These are phyloP conservation scores for Psix sp. DNA, from an alignment of 1,140 invertebrate species.

Conservation along the genomic window DNA sequence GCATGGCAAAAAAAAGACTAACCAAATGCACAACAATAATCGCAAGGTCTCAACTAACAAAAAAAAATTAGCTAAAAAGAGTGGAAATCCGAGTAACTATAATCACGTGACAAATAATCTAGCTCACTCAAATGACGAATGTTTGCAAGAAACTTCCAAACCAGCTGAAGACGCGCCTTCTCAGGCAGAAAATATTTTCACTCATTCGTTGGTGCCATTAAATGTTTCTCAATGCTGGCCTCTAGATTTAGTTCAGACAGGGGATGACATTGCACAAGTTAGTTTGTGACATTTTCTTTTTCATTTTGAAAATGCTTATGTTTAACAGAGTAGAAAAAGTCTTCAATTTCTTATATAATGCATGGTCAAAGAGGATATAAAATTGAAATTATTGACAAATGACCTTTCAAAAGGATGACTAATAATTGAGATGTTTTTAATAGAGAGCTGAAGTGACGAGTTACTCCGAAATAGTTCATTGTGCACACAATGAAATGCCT, in stretches of 20 bases:
- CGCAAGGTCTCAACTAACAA: constrained; percentile 47
- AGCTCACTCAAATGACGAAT: constrained; percentile 37
- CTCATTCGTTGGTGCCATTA: constrained; percentile 63
- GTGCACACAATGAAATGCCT: constrained; percentile 61
- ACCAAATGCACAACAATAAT: constrained; percentile 58
- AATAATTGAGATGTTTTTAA: too few relatives aligned
- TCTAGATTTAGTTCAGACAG: constrained; percentile 71
- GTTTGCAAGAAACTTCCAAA: constrained; percentile 55
- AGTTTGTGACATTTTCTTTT: constrained; percentile 1
- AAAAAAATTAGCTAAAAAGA: constrained; percentile 38
- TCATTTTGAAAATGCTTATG: not conserved
- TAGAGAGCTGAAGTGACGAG: constrained; percentile 19
- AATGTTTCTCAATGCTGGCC: constrained; percentile 73
- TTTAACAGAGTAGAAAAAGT: too few relatives aligned
- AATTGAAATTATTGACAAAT: constrained; percentile 2
- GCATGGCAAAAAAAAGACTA: constrained; percentile 69
- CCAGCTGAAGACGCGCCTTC: constrained; percentile 51
- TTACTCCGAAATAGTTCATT: constrained; percentile 20
- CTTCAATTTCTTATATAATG: too few relatives aligned
- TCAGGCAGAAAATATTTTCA: constrained; percentile 67
- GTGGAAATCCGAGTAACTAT: not conserved
- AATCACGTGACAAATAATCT: not conserved
- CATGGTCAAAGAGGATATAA: too few relatives aligned
- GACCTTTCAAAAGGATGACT: too few relatives aligned
- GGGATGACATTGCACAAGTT: constrained; percentile 70